A percentile compares a stretch with the other conserved stretches of the same genome.
Conservation (phyloP, 2,797 vertebrate genomes). For the Hyperoplus lanceolatus region DNA sequence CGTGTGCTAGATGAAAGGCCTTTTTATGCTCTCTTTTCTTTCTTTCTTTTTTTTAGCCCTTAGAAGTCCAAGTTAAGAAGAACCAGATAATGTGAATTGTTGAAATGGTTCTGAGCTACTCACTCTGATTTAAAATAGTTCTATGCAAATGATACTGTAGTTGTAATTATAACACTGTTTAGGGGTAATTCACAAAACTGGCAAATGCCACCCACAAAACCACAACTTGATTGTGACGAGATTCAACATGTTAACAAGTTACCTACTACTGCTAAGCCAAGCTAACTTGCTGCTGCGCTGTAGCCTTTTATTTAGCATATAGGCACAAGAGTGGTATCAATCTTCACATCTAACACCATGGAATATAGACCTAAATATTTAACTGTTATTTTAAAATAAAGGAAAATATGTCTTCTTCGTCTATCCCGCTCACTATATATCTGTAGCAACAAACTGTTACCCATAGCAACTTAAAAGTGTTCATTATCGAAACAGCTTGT, state of each 20-base stretch:
- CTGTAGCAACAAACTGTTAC: too few relatives aligned
- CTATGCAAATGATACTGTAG: too few relatives aligned
- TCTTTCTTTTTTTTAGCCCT: not conserved
- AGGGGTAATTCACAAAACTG: too few relatives aligned
- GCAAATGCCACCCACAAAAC: too few relatives aligned
- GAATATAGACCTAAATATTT: not conserved
- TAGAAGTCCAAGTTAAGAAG: slow-evolving; percentile 31
- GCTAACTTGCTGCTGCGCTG: not conserved
- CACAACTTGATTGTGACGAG: not conserved
- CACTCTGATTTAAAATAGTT: not conserved
- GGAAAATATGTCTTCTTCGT: too few relatives aligned
- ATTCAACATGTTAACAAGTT: not conserved
- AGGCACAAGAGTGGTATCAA: not conserved
- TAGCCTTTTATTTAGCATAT: not conserved
- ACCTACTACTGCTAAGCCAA: not conserved
- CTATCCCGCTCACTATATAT: too few relatives aligned
- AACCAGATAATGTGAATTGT: not conserved
- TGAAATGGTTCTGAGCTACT: not conserved
- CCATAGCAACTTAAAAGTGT: not conserved
- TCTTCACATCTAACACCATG: not conserved
- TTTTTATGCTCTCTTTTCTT: slow-evolving; percentile 15
- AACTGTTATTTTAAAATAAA: not conserved
- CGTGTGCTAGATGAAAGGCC: slow-evolving; percentile 44
- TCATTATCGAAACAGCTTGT: not conserved
- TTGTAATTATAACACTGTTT: not conserved